Evolutionary conservation across 2,113 vertebrate genomes (phyloP).

Genomic region (Symphodus melops): DNA sequence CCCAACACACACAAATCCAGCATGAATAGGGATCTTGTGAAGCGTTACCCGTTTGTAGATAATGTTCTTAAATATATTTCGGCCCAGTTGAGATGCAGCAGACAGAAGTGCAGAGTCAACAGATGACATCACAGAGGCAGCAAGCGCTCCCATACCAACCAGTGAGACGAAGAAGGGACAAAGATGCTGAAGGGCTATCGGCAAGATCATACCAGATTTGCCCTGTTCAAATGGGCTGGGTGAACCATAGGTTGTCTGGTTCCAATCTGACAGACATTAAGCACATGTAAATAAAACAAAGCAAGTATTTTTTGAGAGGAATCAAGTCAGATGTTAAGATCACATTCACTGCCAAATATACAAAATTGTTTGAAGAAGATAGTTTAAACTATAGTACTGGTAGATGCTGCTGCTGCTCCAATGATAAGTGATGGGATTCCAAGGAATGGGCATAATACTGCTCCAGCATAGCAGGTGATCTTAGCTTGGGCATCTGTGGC

Average conservation of each 20-base stretch:
- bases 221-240: conserved; percentile 74
- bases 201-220: conserved; percentile 76
- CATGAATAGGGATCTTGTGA: not conserved
- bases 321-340: not conserved
- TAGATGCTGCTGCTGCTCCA: conserved; percentile 82
- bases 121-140: conserved; percentile 84
- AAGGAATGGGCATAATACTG: conserved; percentile 70
- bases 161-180: conserved; percentile 79
- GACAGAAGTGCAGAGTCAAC: conserved; percentile 84
- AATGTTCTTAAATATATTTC: conserved; percentile 85
- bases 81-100: conserved; percentile 74
- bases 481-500: conserved; percentile 69
- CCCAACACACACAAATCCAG: too few relatives aligned
- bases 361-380: not conserved
- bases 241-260: conserved; percentile 82
- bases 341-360: not conserved
- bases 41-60: conserved; percentile 71
- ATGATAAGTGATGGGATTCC: conserved; percentile 81
- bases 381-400: conserved; percentile 64
- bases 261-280: conserved; percentile 79
- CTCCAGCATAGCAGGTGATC: conserved; percentile 76
- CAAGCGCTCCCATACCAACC: conserved; percentile 76
- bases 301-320: not conserved
- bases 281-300: not conserved
- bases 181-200: conserved; percentile 80